Base-by-base conservation (phyloP, 2,113 vertebrate species). In the Apaloderma vittatum region DNA sequence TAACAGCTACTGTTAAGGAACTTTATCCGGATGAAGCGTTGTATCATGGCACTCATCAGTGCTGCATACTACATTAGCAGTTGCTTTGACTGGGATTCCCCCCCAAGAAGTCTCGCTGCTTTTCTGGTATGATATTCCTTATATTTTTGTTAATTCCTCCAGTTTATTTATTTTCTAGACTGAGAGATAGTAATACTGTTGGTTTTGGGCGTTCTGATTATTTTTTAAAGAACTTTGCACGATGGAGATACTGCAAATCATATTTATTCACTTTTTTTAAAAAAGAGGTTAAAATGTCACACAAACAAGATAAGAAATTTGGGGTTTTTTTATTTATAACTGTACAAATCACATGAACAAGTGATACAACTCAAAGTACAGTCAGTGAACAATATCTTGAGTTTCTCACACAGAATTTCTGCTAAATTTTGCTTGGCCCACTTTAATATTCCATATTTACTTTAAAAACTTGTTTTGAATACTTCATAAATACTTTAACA, bases 61-160 rank as follows among this genome's bases (percentile, higher is more conserved):
- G 98, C 98, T 22, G 99, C 99, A 57, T 99, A 98, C 98, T 99
- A 99, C 96, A 95, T 99, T 96, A 99, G 99, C 98, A 99, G 99
- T 98, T 99, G 99, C 98, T 99, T 99, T 93, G 99, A 99, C 83
- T 99, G 99, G 99, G 99, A 99, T 88, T 99, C 99, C 96, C 99
- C 99, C 58, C 99, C 99, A 98, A 99, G 99, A 98, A 99, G 99
- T 98, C 99, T 99, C 22, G 99, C 99, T 97, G 99, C 99, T 96
- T 99, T 99, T 97, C 95, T 99, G 99, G 99, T 99, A 99, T 78
- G 98, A 84, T 96, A 46, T 91, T 95, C 72, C 93, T 94, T 23
- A 58, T 57, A 70, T 81, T 87, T 8, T 78, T 96, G 51, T 92
- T 94, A 55, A 32, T 78, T 20, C 34, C 17, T 15, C 37, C 81